phyloP scores from a whole-genome alignment of 2,113 vertebrate genomes.

The Heptranchias perlo region DNA sequence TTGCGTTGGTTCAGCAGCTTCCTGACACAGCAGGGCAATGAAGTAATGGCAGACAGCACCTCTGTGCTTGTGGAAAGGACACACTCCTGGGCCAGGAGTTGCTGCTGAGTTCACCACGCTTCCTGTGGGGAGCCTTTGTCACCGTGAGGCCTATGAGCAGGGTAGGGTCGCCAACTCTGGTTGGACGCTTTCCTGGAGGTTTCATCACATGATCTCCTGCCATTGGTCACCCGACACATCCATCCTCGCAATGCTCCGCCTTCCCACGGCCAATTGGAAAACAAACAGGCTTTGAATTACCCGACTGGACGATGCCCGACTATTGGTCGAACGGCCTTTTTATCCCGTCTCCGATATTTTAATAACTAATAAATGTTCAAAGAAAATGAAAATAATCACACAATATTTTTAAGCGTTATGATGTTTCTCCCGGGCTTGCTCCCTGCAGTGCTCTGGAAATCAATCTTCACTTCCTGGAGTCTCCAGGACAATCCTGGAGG shows the following conservation, averaged over 20 bases:
- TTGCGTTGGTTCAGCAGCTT: background rate
- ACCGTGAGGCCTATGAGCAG: too few species aligned
- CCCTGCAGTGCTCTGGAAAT: background rate
- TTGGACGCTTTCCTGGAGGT: too few species aligned
- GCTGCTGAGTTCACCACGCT: background rate
- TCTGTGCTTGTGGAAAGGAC: background rate
- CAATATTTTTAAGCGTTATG: too few species aligned
- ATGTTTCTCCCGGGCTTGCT: background rate
- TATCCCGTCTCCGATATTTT: background rate
- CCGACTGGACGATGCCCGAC: too few species aligned
- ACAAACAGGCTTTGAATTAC: too few species aligned
- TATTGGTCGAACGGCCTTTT: too few species aligned
- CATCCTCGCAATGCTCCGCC: too few species aligned
- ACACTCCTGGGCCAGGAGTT: background rate
- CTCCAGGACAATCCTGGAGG: background rate
- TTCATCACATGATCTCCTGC: too few species aligned
- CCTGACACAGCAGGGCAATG: background rate
- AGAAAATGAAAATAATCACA: background rate
- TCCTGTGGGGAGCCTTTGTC: background rate
- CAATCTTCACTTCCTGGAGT: background rate
- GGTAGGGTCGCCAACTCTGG: too few species aligned
- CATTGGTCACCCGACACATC: too few species aligned
- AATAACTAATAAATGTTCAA: background rate
- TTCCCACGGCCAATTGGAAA: too few species aligned
- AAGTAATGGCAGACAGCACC: background rate